Percentiles rank a stretch among this genome's conserved stretches.
Evolutionary conservation across 2,797 vertebrate species (phyloP).

Genomic region (Alosa sapidissima): DNA sequence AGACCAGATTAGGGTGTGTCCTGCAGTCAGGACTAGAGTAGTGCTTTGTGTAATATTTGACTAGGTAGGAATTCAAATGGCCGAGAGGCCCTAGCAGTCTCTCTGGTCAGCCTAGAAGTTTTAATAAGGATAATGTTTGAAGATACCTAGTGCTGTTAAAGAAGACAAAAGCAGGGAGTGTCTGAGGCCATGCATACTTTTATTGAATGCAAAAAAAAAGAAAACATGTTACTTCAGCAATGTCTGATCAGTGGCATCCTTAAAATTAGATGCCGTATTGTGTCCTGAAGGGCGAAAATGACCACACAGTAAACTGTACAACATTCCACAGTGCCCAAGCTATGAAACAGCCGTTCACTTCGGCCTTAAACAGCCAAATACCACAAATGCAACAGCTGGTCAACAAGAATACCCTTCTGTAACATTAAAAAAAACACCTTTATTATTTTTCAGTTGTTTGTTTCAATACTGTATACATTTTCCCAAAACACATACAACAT

Average conservation of each 20-base stretch:
- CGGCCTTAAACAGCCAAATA: constrained; percentile 82
- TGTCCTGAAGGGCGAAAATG: constrained; percentile 66
- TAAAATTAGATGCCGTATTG: constrained; percentile 71
- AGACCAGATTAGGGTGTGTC: neutral
- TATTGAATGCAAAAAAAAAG: constrained; percentile 71
- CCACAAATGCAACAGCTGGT: constrained; percentile 69
- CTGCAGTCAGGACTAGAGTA: neutral
- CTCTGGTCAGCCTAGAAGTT: neutral
- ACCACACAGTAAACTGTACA: constrained; percentile 80
- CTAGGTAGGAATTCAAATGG: constrained; percentile 7
- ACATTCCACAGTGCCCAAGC: constrained; percentile 68
- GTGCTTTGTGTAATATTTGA: constrained; percentile 3
- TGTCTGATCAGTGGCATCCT: constrained; percentile 80
- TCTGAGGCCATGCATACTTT: constrained; percentile 77
- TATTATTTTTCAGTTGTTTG: constrained; percentile 57
- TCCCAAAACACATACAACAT: constrained; percentile 65
- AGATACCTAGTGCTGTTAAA: neutral
- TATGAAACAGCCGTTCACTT: constrained; percentile 68
- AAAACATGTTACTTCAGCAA: constrained; percentile 71
- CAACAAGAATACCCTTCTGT: constrained; percentile 54
- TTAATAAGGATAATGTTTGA: neutral
- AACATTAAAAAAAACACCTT: constrained; percentile 52
- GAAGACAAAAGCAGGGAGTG: constrained; percentile 37
- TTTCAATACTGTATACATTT: constrained; percentile 43
- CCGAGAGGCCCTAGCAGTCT: neutral